Base-by-base conservation (phyloP, 2,888 invertebrate genomes). In the Drosophila kambysellisi region DNA sequence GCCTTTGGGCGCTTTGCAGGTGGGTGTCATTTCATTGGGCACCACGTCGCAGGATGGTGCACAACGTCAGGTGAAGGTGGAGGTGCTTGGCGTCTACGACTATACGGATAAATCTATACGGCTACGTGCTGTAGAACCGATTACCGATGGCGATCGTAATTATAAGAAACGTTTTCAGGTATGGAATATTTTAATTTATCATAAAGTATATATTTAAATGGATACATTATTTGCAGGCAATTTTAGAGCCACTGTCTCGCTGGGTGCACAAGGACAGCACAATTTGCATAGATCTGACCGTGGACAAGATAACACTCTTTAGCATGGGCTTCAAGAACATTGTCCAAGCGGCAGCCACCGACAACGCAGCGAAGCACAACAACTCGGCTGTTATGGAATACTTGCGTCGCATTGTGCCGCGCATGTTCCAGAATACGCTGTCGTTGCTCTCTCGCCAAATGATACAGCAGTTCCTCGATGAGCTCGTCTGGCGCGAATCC, bases 391-490 rank as follows among this genome's bases (percentile, higher is more conserved):
- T 98, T 9, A 98, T 98, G 98, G 97, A 97, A 89, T 98, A 98
- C 91, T 93, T 98, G 76, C 94, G 97, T 37, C 95, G 96, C 75
- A 96, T 97, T 62, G 97, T 98, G 4, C 98, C 98, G 0, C 95
- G 97, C 87, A 97, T 98, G 97, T 98, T 98, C 93, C 96, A 97
- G 94, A 97, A 97, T 82, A 97, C 97, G 0, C 93, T 98, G 9
- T 97, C 97, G 12, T 92, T 97, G 76, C 93, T 98, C 0, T 97
- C 97, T 3, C 94, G 97, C 54, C 96, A 96, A 93, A 97, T 97
- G 91, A 97, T 98, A 86, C 98, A 98, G 92, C 97, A 97, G 92
- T 98, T 98, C 92, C 93, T 98, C 76, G 98, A 98, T 91, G 98
- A 98, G 91, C 93, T 98, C 25, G 96, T 97, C 15, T 98, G 98